Conservation (phyloP, 1,140 invertebrate species). For the Heliconius melpomene region DNA sequence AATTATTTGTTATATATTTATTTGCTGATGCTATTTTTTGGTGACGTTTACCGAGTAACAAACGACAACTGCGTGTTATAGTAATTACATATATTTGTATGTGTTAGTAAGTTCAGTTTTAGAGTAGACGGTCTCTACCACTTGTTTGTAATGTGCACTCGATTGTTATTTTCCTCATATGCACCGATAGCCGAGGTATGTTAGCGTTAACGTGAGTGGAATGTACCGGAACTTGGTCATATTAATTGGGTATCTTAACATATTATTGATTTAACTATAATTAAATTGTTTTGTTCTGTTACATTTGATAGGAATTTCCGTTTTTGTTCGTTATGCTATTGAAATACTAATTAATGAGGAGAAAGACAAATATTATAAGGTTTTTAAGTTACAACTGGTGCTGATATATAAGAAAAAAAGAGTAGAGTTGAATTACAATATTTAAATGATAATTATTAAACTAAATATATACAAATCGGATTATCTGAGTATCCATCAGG, state of each 20-base stretch:
- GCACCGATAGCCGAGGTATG: conserved; percentile 9
- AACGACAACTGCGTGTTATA: too few relatives aligned
- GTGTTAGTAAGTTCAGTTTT: too few relatives aligned
- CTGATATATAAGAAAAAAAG: not conserved
- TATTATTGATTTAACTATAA: not conserved
- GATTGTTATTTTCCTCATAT: conserved; percentile 34
- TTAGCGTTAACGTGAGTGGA: not conserved
- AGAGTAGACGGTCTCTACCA: not conserved
- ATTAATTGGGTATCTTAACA: not conserved
- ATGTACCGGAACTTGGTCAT: not conserved
- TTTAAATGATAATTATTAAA: not conserved
- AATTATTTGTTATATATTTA: too few relatives aligned
- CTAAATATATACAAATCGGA: not conserved
- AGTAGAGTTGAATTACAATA: not conserved
- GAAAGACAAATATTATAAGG: not conserved
- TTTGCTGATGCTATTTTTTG: too few relatives aligned
- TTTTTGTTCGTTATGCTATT: not conserved
- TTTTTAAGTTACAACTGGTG: not conserved
- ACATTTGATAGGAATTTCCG: not conserved
- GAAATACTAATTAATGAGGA: not conserved
- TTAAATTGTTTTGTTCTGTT: not conserved
- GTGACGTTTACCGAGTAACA: too few relatives aligned
- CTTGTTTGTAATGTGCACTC: conserved; percentile 27
- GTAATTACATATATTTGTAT: too few relatives aligned
- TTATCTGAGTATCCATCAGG: conserved; percentile 9